A percentile compares a stretch with the other conserved stretches of the same genome.
Conservation (phyloP, 1,140 invertebrate genomes). For the Apolygus lucorum region DNA sequence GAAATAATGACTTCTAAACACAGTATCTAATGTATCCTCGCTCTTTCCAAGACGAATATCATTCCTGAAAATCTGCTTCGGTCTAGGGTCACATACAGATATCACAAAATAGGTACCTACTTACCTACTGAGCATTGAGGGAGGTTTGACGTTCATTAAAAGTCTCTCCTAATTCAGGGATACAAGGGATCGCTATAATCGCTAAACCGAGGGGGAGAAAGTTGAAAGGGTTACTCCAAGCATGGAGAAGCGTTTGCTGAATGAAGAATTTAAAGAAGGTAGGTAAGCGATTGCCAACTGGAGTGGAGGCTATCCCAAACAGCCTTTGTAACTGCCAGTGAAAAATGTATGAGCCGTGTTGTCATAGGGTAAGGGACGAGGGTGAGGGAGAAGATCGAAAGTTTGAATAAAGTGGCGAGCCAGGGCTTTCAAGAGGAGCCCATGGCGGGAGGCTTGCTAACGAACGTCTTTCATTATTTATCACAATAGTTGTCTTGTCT, state of each 20-base stretch:
- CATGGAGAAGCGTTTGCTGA: slow-evolving; percentile 5
- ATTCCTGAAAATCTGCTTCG: too few relatives aligned
- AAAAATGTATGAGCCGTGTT: slow-evolving; percentile 16
- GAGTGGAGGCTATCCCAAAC: neutral
- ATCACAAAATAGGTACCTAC: too few relatives aligned
- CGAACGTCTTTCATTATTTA: slow-evolving; percentile 21
- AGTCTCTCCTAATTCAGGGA: neutral
- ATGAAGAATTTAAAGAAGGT: slow-evolving; percentile 14
- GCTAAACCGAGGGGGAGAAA: slow-evolving; percentile 5
- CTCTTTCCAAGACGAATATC: too few relatives aligned
- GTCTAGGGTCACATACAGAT: too few relatives aligned
- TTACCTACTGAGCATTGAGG: too few relatives aligned
- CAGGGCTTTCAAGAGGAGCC: neutral
- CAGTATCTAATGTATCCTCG: too few relatives aligned
- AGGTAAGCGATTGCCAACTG: slow-evolving; percentile 10
- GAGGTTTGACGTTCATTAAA: neutral
- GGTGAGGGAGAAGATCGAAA: slow-evolving; percentile 6
- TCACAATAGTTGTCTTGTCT: slow-evolving; percentile 19
- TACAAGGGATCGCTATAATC: neutral
- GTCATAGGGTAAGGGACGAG: neutral
- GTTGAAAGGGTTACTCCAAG: slow-evolving; percentile 1
- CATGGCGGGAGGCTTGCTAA: neutral
- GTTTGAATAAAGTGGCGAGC: slow-evolving; percentile 16
- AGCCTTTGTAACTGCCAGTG: slow-evolving; percentile 11
- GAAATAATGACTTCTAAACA: too few relatives aligned